A percentile compares a stretch with the other conserved stretches of the same genome.
Conservation (phyloP, 2,797 vertebrate species). For the Antrozous pallidus region DNA sequence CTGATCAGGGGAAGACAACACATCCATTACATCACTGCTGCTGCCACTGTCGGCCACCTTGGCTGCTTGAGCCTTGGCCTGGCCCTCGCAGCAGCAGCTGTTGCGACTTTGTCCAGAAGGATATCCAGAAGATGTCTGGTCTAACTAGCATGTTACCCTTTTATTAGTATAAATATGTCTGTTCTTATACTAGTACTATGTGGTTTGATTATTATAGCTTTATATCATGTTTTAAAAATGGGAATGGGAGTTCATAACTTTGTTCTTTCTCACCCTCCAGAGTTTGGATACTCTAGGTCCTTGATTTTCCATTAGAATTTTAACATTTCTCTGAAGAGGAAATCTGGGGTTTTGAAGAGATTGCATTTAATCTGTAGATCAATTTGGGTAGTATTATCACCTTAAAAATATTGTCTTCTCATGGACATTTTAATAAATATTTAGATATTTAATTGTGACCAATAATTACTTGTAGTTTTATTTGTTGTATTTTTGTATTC, state of each 20-base stretch:
- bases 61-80: too few species aligned
- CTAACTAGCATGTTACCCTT: too few species aligned
- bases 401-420: background rate
- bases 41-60: too few species aligned
- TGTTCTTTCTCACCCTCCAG: background rate
- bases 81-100: too few species aligned
- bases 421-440: background rate
- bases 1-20: too few species aligned
- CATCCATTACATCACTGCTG: too few species aligned
- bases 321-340: background rate
- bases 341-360: background rate
- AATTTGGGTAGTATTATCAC: background rate
- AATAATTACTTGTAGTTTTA: background rate
- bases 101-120: too few species aligned
- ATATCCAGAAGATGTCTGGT: too few species aligned
- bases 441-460: background rate
- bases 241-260: background rate
- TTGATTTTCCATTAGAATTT: background rate
- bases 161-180: too few species aligned
- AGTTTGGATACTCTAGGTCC: background rate
- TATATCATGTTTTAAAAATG: background rate
- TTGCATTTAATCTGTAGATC: background rate
- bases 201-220: background rate
- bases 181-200: background rate
- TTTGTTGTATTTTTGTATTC: background rate